Base-by-base conservation (phyloP, 1,140 invertebrate species). In the Bombus fervidus region DNA sequence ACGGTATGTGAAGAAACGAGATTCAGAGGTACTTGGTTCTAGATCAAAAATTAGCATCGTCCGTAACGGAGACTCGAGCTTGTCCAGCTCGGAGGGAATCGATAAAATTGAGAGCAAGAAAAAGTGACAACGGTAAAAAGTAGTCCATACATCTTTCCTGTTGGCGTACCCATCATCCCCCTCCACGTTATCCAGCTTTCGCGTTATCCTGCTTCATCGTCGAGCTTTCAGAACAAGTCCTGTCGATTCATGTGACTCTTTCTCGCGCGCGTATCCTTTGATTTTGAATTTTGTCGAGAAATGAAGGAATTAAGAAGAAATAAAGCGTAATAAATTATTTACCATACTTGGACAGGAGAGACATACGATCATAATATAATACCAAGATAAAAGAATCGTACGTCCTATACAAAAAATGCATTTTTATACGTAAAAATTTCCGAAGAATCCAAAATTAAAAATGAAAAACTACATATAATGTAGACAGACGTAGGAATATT, bases 81-180 rank as follows among this genome's bases (percentile, higher is more conserved):
- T 47, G 62, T 15, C 47, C 8, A n/a, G 75, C 28, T 43, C 28
- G 43, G 15, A 31, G 62, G 43, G 79, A 81, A 82, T 81, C 72
- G 57, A 47, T 80, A 81, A 76, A 78, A 91, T 91, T 91, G 81
- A 80, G 90, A 91, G 41, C 88, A 84, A 83, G 90, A 91, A 91
- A 89, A 91, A 91, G 90, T 91, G 90, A 91, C 88, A 89, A 91
- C 86, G 81, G 88, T 91, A 89, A 91, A 90, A 89, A 91, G 88
- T 91, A 91, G 86, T 89, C 75, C 87, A 85, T 83, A 85, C 80
- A 72, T 71, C 66, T 62, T 72, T 59, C 39, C 69, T 82, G 57
- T 41, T 57, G 39, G 43, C 2, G 25, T 37, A n/a, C 34, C 28
- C 71, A 66, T 37, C 80, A 37, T 43, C 39, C 37, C 37, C 69